Evolutionary conservation across 2,113 vertebrate species (phyloP), one percentile per base, ranked within the genome.

Genomic region (Entosphenus tridentatus): DNA sequence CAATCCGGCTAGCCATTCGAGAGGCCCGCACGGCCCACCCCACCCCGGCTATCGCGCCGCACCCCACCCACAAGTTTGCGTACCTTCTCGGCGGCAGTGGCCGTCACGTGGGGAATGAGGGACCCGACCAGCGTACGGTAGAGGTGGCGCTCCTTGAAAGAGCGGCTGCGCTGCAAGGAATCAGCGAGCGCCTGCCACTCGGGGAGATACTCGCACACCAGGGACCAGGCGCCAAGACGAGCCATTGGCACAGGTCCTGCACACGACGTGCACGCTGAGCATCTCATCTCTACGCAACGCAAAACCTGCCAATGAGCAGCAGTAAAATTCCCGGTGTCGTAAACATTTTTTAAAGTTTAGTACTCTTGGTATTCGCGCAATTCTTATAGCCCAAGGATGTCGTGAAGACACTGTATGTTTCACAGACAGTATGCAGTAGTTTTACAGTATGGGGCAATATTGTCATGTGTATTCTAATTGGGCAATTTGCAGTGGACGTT

Each of bases 81-180:
- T 74, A 93, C 93, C 87, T 91, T 96, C 81, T 95, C 87, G 71
- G 89, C 83, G 69, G 96, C 93, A 90, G 96, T 96, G 80, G 80
- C 93, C 80, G 88, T 87, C 78, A 98, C 96, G 79, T 96, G 90
- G 1, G 92, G 89, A 73, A 98, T 80, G 81, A 98, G 96, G 78
- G 96, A 90, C 76, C 95, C 87, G 72, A 84, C 95, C 80, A 98
- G 84, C 74, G 95, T 84, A 71, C 86, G 88, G 77, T 95, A 85
- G 71, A 98, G 87, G 75, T 96, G 93, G 58, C 86, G 79, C 74
- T 96, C 93, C 77, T 89, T 80, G 65, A 87, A 80, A 71, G 89
- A 87, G 69, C 79, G 80, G 76, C 86, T 88, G 77, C 91, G 87
- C 80, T 88, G 84, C 74, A 96, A 87, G 78, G 87, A 87, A 71